Percentiles rank a stretch among this genome's conserved stretches.
phyloP scores from a whole-genome alignment of 2,888 invertebrate genomes.

The Diarsia dahlii region DNA sequence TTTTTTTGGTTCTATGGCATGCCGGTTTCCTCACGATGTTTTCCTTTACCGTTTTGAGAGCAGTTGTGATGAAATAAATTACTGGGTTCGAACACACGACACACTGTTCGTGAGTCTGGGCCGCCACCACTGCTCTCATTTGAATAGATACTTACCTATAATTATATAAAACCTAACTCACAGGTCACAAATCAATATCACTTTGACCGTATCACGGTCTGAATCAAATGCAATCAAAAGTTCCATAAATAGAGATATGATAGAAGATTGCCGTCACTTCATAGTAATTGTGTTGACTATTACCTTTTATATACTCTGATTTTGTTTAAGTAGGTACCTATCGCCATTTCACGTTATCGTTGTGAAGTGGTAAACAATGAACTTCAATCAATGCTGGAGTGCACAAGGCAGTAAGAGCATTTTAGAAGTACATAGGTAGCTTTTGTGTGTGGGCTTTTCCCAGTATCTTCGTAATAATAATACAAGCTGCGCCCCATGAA shows the following conservation, averaged over 20 bases:
- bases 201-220: conserved; percentile 9
- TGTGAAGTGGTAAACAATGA: conserved; percentile 9
- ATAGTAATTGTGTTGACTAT: conserved; percentile 8
- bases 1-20: too few relatives aligned
- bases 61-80: too few relatives aligned
- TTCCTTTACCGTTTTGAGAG: too few relatives aligned
- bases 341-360: neutral
- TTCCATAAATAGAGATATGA: conserved; percentile 45
- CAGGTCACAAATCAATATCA: conserved; percentile 15
- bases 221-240: conserved; percentile 48
- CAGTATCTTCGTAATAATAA: neutral
- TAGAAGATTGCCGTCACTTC: neutral
- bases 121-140: too few relatives aligned
- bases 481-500: too few relatives aligned
- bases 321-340: neutral
- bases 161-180: too few relatives aligned
- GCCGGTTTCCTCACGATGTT: too few relatives aligned
- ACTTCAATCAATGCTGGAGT: neutral
- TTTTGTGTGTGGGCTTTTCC: neutral
- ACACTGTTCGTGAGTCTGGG: too few relatives aligned
- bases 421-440: neutral
- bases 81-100: too few relatives aligned
- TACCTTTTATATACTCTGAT: conserved; percentile 11
- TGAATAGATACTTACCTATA: too few relatives aligned
- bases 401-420: neutral